These are phyloP conservation scores for Cacatua alba DNA, from an alignment of 2,113 vertebrate species.

Conservation along the genomic window DNA sequence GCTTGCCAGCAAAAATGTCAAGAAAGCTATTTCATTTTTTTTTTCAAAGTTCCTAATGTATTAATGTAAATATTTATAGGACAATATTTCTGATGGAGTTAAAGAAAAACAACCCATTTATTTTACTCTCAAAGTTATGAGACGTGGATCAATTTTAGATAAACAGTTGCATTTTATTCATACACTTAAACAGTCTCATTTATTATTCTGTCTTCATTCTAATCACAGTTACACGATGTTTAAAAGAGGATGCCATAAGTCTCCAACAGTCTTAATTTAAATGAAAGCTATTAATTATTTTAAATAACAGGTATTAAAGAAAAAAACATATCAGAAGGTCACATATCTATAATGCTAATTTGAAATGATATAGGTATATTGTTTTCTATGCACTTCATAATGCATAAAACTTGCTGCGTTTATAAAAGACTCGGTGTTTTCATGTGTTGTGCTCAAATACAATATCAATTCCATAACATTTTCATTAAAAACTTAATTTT, in stretches of 20 bases:
- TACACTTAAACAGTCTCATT: constrained; percentile 51
- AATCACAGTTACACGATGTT: constrained; percentile 36
- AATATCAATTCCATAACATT: not conserved
- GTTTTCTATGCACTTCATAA: not conserved
- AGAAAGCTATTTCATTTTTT: constrained; percentile 51
- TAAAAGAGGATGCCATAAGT: not conserved
- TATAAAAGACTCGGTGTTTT: not conserved
- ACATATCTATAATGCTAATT: not conserved
- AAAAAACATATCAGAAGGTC: not conserved
- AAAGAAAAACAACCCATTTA: constrained; percentile 68
- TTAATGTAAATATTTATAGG: constrained; percentile 73
- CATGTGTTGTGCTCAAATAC: not conserved
- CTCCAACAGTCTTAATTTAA: not conserved
- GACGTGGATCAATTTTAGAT: constrained; percentile 69
- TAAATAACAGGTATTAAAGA: not conserved
- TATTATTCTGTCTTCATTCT: constrained; percentile 62
- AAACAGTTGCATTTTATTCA: constrained; percentile 69
- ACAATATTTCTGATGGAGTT: constrained; percentile 69
- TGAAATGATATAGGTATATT: not conserved
- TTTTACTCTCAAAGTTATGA: constrained; percentile 52
- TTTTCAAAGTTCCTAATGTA: constrained; percentile 57
- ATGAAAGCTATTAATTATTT: not conserved
- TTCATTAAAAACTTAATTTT: not conserved
- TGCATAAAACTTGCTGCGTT: not conserved
- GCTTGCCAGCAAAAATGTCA: constrained; percentile 53